Percentiles rank a stretch among this genome's conserved stretches.
Evolutionary conservation across 1,140 invertebrate species (phyloP).

Genomic region (Berghia stephanieae): DNA sequence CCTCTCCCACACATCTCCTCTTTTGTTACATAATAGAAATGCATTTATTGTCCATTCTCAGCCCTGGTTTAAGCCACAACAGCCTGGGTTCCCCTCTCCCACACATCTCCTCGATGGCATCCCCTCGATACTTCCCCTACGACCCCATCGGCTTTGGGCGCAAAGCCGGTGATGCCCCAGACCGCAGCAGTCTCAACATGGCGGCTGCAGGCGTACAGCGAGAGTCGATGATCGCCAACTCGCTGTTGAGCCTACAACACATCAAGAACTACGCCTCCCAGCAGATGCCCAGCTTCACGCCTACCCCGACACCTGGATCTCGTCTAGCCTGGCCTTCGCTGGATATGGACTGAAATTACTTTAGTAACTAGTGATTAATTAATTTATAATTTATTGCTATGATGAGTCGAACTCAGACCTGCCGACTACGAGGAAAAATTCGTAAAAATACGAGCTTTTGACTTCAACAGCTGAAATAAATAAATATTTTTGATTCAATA

Average conservation of each 20-base stretch:
- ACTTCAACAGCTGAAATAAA: too few species aligned
- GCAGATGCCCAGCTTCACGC: conserved; percentile 60
- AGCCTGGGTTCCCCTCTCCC: conserved; percentile 57
- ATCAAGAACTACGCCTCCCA: conserved; percentile 89
- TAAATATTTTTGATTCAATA: too few species aligned
- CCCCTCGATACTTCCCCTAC: conserved; percentile 80
- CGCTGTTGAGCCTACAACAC: conserved; percentile 94
- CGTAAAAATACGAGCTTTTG: too few species aligned
- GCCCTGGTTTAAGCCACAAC: conserved; percentile 46
- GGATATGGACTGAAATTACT: conserved; percentile 34
- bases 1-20: conserved; percentile 62
- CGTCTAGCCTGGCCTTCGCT: conserved; percentile 43
- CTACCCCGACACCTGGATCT: conserved; percentile 47
- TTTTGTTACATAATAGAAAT: too few species aligned
- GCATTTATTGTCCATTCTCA: conserved; percentile 8
- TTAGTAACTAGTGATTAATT: too few species aligned
- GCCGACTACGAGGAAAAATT: too few species aligned
- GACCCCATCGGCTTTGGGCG: conserved; percentile 85
- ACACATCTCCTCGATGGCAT: conserved; percentile 63
- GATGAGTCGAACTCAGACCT: too few species aligned
- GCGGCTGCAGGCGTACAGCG: conserved; percentile 68
- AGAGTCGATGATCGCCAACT: conserved; percentile 85
- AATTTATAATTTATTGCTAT: too few species aligned
- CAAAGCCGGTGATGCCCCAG: conserved; percentile 63
- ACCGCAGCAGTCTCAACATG: conserved; percentile 62